Evolutionary conservation across 2,797 vertebrate species (phyloP).

Genomic region (Pseudocheirus occidentalis): DNA sequence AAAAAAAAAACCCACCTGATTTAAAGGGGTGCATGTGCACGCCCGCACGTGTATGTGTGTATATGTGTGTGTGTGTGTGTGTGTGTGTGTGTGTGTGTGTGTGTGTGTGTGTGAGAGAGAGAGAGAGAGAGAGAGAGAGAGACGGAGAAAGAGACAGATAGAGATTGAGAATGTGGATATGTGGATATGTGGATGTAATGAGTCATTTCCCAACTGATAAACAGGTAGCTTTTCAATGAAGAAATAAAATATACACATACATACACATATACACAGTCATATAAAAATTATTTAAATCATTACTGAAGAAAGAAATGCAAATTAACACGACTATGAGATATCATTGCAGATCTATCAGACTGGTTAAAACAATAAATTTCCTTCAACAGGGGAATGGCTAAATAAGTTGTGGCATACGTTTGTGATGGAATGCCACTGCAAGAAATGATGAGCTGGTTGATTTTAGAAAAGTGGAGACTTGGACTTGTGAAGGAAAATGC

Average conservation of each 20-base stretch:
- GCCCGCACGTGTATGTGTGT: too few species aligned
- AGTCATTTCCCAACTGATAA: neutral
- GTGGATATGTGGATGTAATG: neutral
- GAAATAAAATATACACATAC: neutral
- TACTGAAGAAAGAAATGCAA: neutral
- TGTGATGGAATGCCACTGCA: neutral
- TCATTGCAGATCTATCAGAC: neutral
- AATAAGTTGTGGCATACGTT: neutral
- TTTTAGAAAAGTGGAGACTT: neutral
- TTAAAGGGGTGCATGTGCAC: too few species aligned
- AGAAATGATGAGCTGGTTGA: neutral
- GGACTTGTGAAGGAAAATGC: neutral
- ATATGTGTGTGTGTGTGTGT: too few species aligned
- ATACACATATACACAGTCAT: too few species aligned
- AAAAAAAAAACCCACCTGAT: too few species aligned
- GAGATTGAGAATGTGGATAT: too few species aligned
- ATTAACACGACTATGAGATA: neutral
- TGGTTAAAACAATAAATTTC: neutral
- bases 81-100: too few species aligned
- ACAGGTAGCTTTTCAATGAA: neutral
- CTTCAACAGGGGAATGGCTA: neutral
- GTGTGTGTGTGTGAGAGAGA: too few species aligned
- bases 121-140: too few species aligned
- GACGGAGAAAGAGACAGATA: too few species aligned
- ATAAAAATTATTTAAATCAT: neutral